phyloP scores from a whole-genome alignment of 1,140 invertebrate species.

The Sinonovacula constricta region DNA sequence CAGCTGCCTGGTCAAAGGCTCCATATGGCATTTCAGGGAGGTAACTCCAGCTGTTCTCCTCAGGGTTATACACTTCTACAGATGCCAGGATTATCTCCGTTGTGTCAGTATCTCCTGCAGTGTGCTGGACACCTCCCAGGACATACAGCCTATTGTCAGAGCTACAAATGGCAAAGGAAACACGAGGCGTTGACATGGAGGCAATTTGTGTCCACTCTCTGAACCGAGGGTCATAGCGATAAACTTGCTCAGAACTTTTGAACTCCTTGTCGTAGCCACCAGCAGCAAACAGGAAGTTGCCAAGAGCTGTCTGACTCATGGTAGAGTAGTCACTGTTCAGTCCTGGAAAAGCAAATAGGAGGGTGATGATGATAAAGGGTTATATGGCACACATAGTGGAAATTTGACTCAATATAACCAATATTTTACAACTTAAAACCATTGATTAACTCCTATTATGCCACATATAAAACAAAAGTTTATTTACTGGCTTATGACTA shows the following conservation, averaged over 20 bases:
- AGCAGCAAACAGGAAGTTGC: conserved; percentile 86
- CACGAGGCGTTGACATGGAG: conserved; percentile 85
- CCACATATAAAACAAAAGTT: too few relatives aligned
- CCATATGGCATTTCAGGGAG: conserved; percentile 81
- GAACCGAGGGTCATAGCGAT: conserved; percentile 84
- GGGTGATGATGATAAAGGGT: too few relatives aligned
- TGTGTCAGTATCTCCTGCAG: conserved; percentile 54
- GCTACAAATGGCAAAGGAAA: conserved; percentile 86
- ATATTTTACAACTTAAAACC: too few relatives aligned
- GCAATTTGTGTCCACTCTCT: conserved; percentile 86
- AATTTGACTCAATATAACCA: too few relatives aligned
- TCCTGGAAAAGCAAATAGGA: conserved; percentile 20
- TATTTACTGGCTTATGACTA: too few relatives aligned
- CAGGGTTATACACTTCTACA: conserved; percentile 79
- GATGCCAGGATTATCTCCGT: conserved; percentile 64
- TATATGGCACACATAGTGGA: too few relatives aligned
- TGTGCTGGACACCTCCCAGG: conserved; percentile 82
- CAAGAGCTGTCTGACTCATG: conserved; percentile 79
- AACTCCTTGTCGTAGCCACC: conserved; percentile 85
- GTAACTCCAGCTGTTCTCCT: conserved; percentile 83
- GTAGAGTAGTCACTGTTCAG: conserved; percentile 81
- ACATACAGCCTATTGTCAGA: conserved; percentile 84
- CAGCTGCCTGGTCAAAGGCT: conserved; percentile 85
- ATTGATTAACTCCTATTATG: too few relatives aligned
- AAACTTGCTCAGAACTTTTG: conserved; percentile 82